Evolutionary conservation across 2,888 invertebrate genomes (phyloP), one percentile per base, ranked within the genome.

Genomic region (Tinea pellionella): DNA sequence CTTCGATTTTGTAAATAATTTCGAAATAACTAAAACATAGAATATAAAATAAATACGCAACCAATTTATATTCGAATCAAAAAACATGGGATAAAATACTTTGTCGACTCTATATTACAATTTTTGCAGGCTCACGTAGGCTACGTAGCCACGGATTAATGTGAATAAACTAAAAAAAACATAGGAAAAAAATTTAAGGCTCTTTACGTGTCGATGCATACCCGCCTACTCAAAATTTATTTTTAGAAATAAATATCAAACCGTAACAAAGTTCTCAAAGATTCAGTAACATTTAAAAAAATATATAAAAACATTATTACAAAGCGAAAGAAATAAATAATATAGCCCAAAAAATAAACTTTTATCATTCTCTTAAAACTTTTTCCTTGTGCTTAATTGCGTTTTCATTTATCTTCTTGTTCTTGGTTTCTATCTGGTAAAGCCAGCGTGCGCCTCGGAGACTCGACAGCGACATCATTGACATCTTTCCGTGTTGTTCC

Each of bases 331-430:
- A 72, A 74, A 77, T 80, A 83, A 81, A 81, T 80, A 82, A 81
- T 78, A 75, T 74, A 72, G 73, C 69, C 61, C 61, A 67, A 70
- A 74, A 72, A 73, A 73, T 68, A 69, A 82, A 80, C 73, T 79
- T 80, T 82, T 79, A 78, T 77, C 74, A 73, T 72, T 75, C 71
- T 74, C 73, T 72, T 72, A 73, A 78, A 78, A 80, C 72, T 81
- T 83, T 59, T 77, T 73, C 72, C 74, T 76, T 72, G 69, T 76
- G 77, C 78, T 80, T 84, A 83, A 83, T 84, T 83, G 81, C 78
- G 68, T 79, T 83, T 82, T 82, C 80, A 83, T 82, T 82, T 80
- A 80, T 80, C 79, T 82, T 78, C 71, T 68, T 70, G 72, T 72
- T 74, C 70, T 69, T 74, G 69, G 70, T 68, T 71, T 68, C 70